Conservation (phyloP, 2,797 vertebrate species). For the Nasua narica region DNA sequence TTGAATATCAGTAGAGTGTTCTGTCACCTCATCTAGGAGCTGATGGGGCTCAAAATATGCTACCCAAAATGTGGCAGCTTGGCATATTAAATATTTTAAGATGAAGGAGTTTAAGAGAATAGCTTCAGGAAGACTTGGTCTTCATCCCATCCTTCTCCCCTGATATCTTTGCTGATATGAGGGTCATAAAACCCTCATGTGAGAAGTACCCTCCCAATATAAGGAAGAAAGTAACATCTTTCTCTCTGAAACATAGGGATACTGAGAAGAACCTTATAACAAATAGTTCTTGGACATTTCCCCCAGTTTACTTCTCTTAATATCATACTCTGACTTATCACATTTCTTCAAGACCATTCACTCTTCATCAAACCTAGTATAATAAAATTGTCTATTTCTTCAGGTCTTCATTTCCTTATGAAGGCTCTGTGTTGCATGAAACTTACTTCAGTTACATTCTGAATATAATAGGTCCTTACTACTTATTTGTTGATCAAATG, state of each 20-base stretch:
- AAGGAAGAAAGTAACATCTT: not conserved
- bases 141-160: not conserved
- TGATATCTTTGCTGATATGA: no score
- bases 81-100: not conserved
- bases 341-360: not conserved
- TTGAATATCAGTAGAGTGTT: not conserved
- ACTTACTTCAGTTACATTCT: not conserved
- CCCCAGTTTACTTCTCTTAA: not conserved
- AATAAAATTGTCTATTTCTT: not conserved
- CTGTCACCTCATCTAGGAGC: not conserved
- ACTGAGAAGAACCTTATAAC: not conserved
- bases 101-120: not conserved
- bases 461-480: not conserved
- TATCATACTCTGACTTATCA: not conserved
- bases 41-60: not conserved
- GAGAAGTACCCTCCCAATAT: not conserved
- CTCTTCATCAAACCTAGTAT: not conserved
- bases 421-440: not conserved
- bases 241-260: not conserved
- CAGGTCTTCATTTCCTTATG: not conserved
- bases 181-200: not conserved
- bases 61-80: not conserved
- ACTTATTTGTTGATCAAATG: not conserved
- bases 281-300: not conserved
- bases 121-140: not conserved